Conservation (phyloP, 2,888 invertebrate genomes). For the Empis livida region DNA sequence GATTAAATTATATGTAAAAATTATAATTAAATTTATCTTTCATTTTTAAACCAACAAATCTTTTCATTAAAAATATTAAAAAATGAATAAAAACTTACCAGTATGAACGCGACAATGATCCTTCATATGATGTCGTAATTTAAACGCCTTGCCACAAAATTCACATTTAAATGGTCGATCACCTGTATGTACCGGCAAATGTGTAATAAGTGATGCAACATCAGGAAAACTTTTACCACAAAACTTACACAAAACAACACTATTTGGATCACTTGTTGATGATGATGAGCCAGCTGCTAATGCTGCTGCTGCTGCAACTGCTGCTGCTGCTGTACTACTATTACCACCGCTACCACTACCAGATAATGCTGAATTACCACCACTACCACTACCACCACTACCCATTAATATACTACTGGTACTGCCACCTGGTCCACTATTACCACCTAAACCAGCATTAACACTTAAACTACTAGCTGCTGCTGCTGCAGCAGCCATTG, state of each 20-base stretch:
- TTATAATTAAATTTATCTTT: background rate
- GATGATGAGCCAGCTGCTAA: constrained; percentile 22
- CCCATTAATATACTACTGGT: constrained; percentile 5
- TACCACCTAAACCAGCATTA: constrained; percentile 19
- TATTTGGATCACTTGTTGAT: constrained; percentile 46
- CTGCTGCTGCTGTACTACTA: constrained; percentile 21
- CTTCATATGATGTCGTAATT: constrained; percentile 86
- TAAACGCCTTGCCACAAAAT: constrained; percentile 88
- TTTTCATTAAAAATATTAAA: constrained; percentile 1
- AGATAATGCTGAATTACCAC: constrained; percentile 33
- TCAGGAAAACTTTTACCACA: constrained; percentile 88
- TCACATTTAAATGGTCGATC: constrained; percentile 87
- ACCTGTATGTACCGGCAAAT: constrained; percentile 79
- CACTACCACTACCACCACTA: constrained; percentile 6
- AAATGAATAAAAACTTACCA: constrained; percentile 39
- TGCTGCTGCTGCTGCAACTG: constrained; percentile 27
- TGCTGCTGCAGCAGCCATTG: constrained; percentile 31
- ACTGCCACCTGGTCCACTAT: constrained; percentile 11
- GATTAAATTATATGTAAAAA: background rate
- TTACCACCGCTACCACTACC: constrained; percentile 19
- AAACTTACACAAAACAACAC: constrained; percentile 80
- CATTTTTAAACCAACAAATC: background rate
- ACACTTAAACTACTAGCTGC: constrained; percentile 10
- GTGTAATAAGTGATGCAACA: constrained; percentile 74
- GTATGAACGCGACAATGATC: constrained; percentile 89